Conservation (phyloP, 2,797 vertebrate species). For the Peromyscus aztecus region DNA sequence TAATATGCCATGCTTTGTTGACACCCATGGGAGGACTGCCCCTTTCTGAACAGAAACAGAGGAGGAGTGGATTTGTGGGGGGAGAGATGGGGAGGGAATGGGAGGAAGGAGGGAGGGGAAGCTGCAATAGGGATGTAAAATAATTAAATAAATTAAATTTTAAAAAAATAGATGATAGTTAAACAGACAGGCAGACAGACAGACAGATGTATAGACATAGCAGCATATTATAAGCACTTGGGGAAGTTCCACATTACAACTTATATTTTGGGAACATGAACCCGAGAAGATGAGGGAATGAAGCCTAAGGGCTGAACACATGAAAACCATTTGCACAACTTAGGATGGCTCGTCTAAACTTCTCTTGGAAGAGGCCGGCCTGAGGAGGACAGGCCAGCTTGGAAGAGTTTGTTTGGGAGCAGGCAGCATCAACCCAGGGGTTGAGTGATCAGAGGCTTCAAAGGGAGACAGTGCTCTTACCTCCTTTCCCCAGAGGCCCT, state of each 20-base stretch:
- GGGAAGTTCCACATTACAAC: neutral
- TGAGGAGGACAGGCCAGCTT: neutral
- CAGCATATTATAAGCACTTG: neutral
- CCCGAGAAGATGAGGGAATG: neutral
- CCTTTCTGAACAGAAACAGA: neutral
- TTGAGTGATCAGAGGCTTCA: constrained; percentile 54
- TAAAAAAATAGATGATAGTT: neutral
- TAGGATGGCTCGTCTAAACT: neutral
- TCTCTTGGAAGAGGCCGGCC: neutral
- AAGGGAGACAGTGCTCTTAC: constrained; percentile 59
- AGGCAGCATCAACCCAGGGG: neutral
- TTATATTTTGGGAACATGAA: neutral
- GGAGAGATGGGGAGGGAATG: neutral
- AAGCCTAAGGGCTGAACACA: neutral
- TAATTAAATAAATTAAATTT: neutral
- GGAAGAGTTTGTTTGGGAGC: constrained; percentile 11
- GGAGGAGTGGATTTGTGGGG: neutral
- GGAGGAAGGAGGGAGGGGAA: neutral
- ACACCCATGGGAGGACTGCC: neutral
- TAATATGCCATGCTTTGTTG: neutral
- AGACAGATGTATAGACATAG: neutral
- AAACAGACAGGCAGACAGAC: neutral
- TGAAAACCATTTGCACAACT: neutral
- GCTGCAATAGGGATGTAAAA: neutral
- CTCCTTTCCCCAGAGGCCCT: neutral